A percentile compares a stretch with the other conserved stretches of the same genome.
Evolutionary conservation across 2,888 invertebrate genomes (phyloP).

Genomic region (Apotomis turbidana): DNA sequence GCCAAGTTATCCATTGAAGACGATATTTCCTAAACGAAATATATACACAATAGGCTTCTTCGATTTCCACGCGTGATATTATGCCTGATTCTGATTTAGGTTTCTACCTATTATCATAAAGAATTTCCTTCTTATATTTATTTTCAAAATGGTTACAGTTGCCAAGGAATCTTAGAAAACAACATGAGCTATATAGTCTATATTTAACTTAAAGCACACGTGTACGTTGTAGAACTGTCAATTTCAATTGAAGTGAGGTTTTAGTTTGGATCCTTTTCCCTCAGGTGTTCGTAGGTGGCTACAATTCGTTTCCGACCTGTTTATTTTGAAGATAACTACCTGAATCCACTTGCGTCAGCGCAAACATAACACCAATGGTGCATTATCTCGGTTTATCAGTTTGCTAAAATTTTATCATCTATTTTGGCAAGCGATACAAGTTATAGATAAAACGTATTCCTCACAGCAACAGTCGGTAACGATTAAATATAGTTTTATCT

Average conservation of each 20-base stretch:
- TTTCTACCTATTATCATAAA: no score
- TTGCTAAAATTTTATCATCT: conserved; percentile 30
- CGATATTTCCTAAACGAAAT: not conserved
- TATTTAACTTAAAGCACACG: no score
- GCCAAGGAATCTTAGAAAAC: no score
- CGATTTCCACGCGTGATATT: no score
- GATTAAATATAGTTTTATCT: conserved; percentile 34
- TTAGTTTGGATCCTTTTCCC: not conserved
- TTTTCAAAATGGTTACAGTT: no score
- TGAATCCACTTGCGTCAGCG: conserved; percentile 25
- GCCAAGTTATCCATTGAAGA: not conserved
- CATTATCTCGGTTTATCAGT: conserved; percentile 34
- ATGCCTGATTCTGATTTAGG: no score
- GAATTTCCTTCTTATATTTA: no score
- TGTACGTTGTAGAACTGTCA: no score
- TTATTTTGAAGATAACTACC: conserved; percentile 17
- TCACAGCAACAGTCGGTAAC: conserved; percentile 33
- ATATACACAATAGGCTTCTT: not conserved
- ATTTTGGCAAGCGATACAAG: conserved; percentile 33
- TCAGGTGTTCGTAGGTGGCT: not conserved
- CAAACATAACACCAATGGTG: conserved; percentile 31
- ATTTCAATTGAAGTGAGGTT: no score
- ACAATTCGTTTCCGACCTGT: conserved; percentile 2
- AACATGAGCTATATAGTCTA: no score
- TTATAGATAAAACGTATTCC: conserved; percentile 28